A percentile compares a stretch with the other conserved stretches of the same genome.
Evolutionary conservation across 2,797 vertebrate genomes (phyloP).

Genomic region (Liparis tanakae): DNA sequence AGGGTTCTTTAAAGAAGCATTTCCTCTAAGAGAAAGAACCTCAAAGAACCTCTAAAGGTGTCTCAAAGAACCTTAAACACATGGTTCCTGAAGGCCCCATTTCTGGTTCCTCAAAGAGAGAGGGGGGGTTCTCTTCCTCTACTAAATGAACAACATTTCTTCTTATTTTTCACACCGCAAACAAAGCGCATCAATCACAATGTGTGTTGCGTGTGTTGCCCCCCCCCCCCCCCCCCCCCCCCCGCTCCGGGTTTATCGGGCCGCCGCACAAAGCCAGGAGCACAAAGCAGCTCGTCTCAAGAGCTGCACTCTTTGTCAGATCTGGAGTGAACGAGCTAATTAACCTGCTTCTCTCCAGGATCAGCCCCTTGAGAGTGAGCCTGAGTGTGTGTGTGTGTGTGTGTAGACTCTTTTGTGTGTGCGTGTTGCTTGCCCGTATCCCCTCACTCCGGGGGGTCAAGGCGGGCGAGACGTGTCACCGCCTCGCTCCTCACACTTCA

Average conservation of each 20-base stretch:
- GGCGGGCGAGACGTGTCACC: constrained; percentile 84
- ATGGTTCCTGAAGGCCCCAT: no score
- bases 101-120: no score
- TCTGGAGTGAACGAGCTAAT: constrained; percentile 88
- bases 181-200: no score
- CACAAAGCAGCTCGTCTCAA: constrained; percentile 71
- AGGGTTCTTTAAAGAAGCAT: no score
- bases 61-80: no score
- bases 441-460: constrained; percentile 54
- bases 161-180: no score
- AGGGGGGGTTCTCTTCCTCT: no score
- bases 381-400: constrained; percentile 36
- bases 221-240: no score
- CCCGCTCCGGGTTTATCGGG: constrained; percentile 55
- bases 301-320: constrained; percentile 75
- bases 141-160: no score
- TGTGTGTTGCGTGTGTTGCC: no score
- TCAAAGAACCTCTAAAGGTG: no score
- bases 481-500: constrained; percentile 93
- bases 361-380: constrained; percentile 85
- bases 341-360: constrained; percentile 88
- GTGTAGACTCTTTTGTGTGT: not conserved
- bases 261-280: constrained; percentile 72
- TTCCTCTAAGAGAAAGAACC: no score
- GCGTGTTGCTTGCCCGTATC: constrained; percentile 35